phyloP scores from a whole-genome alignment of 2,797 vertebrate genomes.

The Sorex maritimensis region DNA sequence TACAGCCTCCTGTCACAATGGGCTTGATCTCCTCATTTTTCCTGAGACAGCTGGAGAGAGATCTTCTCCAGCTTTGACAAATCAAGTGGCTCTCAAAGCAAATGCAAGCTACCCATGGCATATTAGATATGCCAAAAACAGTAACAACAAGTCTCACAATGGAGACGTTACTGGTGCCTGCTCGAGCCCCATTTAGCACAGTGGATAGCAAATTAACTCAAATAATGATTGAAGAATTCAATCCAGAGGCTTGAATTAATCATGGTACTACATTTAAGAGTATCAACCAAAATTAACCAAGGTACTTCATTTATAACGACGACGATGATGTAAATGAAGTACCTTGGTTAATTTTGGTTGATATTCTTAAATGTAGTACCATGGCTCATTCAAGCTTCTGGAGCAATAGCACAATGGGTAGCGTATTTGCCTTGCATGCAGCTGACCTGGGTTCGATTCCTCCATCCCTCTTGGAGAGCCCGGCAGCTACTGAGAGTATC shows the following conservation, averaged over 20 bases:
- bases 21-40: neutral
- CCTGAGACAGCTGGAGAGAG: neutral
- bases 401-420: no score
- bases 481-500: no score
- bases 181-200: neutral
- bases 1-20: neutral
- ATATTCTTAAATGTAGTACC: neutral
- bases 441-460: no score
- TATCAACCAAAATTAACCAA: no score
- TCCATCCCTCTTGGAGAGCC: no score
- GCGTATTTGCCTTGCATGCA: no score
- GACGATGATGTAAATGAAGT: no score
- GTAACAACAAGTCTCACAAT: no score
- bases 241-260: neutral
- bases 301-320: no score
- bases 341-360: no score
- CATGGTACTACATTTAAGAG: constrained; percentile 10
- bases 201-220: neutral
- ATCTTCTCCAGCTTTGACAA: neutral
- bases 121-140: no score
- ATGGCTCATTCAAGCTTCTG: constrained; percentile 21
- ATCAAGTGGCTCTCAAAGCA: neutral
- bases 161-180: no score
- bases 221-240: constrained; percentile 43
- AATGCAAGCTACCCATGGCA: neutral